These are phyloP conservation scores for Glyptemys insculpta DNA, from an alignment of 2,797 vertebrate genomes.

Conservation along the genomic window DNA sequence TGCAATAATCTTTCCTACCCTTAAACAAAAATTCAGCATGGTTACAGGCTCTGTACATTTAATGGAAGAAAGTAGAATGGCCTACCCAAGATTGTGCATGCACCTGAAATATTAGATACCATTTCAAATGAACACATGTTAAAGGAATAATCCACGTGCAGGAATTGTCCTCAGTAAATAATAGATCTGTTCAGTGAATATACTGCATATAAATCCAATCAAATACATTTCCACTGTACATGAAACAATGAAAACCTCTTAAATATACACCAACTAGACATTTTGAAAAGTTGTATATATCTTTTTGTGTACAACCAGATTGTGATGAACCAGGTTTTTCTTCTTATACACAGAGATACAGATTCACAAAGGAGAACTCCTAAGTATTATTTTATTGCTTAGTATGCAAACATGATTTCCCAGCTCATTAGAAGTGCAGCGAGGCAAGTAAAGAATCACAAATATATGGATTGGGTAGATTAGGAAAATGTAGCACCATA, in stretches of 20 bases:
- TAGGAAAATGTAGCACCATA: not conserved
- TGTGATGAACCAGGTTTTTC: not conserved
- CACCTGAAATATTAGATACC: not conserved
- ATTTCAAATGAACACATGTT: not conserved
- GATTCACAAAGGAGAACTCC: not conserved
- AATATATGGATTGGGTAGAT: not conserved
- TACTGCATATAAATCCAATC: not conserved
- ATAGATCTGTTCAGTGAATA: not conserved
- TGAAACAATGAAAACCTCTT: not conserved
- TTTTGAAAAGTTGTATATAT: constrained; percentile 10
- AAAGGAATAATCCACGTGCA: not conserved
- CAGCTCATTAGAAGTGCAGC: not conserved
- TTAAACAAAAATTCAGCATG: not conserved
- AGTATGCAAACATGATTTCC: not conserved
- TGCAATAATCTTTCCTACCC: not conserved
- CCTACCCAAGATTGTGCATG: not conserved
- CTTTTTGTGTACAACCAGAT: not conserved
- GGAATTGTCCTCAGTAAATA: not conserved
- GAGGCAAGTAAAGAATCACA: not conserved
- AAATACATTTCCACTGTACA: not conserved
- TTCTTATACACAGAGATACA: not conserved
- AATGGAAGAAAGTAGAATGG: not conserved
- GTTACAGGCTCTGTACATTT: fast-evolving
- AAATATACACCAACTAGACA: not conserved
- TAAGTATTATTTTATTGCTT: constrained; percentile 5